phyloP scores from a whole-genome alignment of 2,797 vertebrate species.

The Manis javanica region DNA sequence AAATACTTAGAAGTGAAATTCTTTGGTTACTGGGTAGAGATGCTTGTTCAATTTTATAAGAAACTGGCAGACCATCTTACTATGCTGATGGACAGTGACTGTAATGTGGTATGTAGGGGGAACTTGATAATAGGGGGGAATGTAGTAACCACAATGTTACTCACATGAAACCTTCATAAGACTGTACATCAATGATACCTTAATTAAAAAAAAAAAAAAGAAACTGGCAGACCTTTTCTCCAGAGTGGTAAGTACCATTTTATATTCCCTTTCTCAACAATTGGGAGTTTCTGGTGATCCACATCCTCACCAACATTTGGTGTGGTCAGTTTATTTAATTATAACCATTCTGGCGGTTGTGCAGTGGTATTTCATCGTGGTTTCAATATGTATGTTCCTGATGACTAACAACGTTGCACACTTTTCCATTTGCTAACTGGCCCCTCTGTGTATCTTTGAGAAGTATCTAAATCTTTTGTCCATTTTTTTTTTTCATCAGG shows the following conservation, averaged over 20 bases:
- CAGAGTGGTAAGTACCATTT: background rate
- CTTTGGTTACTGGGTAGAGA: background rate
- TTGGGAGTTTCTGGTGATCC: background rate
- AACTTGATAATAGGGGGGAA: too few relatives aligned
- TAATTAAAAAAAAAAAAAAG: background rate
- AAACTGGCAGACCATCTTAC: too few relatives aligned
- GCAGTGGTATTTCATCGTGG: background rate
- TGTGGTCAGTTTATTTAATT: background rate
- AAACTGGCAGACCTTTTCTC: background rate
- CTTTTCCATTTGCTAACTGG: background rate
- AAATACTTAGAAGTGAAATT: conserved; percentile 6
- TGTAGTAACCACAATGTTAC: too few relatives aligned
- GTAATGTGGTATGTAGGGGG: too few relatives aligned
- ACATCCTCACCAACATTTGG: background rate
- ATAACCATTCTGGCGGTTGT: background rate
- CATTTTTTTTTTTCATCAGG: background rate
- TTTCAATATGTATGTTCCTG: background rate
- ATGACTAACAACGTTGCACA: background rate
- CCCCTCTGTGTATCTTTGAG: background rate
- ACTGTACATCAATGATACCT: too few relatives aligned
- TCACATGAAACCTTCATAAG: too few relatives aligned
- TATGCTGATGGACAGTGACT: too few relatives aligned
- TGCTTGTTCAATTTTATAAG: too few relatives aligned
- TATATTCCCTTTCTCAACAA: background rate
- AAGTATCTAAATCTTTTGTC: background rate